Conservation (phyloP, 2,888 invertebrate species). For the Dione vanillae region DNA sequence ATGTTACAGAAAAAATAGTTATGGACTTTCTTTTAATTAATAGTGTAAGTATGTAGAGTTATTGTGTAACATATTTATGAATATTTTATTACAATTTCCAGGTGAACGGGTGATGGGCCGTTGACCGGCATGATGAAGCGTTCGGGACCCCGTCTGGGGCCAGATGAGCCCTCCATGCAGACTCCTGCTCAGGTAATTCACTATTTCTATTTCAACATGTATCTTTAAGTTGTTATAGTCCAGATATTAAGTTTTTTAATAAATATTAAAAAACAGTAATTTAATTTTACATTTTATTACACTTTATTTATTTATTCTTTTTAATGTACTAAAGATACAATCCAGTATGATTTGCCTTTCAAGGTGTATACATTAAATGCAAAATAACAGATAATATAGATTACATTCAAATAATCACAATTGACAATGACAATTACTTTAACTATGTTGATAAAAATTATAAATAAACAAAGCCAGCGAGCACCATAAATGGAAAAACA, state of each 20-base stretch:
- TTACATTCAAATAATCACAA: not conserved
- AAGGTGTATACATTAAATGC: too few species aligned
- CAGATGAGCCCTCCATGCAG: conserved; percentile 66
- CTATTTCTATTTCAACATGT: too few species aligned
- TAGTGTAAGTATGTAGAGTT: not conserved
- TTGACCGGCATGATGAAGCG: conserved; percentile 69
- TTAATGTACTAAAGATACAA: too few species aligned
- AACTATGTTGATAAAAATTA: not conserved
- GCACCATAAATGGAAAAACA: not conserved
- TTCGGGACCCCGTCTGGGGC: conserved; percentile 65
- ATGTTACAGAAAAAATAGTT: too few species aligned
- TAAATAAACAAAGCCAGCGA: conserved; percentile 1
- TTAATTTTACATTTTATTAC: too few species aligned
- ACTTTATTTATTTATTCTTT: too few species aligned
- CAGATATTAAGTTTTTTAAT: too few species aligned
- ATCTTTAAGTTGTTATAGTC: too few species aligned
- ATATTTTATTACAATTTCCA: conserved; percentile 53
- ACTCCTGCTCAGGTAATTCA: conserved; percentile 60
- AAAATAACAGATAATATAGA: not conserved
- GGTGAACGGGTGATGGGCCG: conserved; percentile 66
- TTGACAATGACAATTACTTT: not conserved
- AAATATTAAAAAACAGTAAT: too few species aligned
- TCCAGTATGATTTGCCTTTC: too few species aligned
- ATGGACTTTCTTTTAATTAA: not conserved
- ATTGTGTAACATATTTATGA: conserved; percentile 8